Evolutionary conservation across 2,797 vertebrate genomes (phyloP), one percentile per base, ranked within the genome.

Genomic region (Gobio occitaniae): DNA sequence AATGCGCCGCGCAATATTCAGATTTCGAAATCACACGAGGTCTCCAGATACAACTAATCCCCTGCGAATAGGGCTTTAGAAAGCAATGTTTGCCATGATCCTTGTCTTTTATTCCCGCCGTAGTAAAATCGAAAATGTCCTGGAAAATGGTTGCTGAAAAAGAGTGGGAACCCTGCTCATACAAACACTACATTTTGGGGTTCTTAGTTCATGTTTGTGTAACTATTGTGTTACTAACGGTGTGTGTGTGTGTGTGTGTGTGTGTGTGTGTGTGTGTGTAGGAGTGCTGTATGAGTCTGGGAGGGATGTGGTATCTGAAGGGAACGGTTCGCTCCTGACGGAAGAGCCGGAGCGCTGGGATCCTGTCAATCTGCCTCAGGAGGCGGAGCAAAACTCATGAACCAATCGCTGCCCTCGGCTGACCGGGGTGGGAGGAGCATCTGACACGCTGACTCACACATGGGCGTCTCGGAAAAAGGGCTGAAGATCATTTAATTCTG

Each of bases 251-350:
- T 56, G 7, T 11, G 1, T 87, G 25, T 25, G 1, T 87, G 25
- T 25, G 25, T 6, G 36, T 71, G 13, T 54, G 13, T 41, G 21
- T 59, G 3, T 44, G 11, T 56, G 7, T 11, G 1, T 87, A 99
- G 98, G 98, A 99, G 91, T 99, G 98, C 94, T 99, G 98, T 59
- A 94, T 95, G 86, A 97, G 98, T 93, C 91, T 96, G 0, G 97
- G 96, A 0, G 97, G 98, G 4, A 98, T 97, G 97, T 99, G 98
- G 98, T 99, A 99, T 89, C 97, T 99, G 85, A 99, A 98, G 89
- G 98, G 98, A 84, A 99, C 98, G 0, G 94, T 97, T 29, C 97
- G 96, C 88, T 99, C 97, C 81, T 99, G 98, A 99, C 96, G 84
- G 65, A 91, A 96, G 93, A 86, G 3, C 32, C 32, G 86, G 59